Evolutionary conservation across 2,113 vertebrate genomes (phyloP).

Genomic region (Tupaia chinensis): DNA sequence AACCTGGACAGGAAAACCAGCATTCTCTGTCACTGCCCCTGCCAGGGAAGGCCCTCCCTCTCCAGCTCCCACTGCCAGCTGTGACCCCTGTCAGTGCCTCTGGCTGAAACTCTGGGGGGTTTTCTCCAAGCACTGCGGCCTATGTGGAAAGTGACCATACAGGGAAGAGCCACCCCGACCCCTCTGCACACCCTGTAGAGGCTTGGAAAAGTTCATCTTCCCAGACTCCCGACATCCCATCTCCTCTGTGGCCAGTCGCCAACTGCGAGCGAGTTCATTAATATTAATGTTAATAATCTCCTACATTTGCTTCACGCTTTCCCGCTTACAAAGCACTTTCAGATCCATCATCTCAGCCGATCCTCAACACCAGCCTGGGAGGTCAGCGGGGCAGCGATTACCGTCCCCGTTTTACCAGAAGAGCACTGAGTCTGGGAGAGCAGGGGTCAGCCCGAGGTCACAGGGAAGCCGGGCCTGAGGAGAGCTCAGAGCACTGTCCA

Average conservation of each 20-base stretch:
- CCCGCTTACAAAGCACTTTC: conserved; percentile 77
- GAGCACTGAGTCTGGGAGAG: background rate
- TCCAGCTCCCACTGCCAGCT: background rate
- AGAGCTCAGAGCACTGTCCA: accelerated
- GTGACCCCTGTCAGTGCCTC: background rate
- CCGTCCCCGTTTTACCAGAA: background rate
- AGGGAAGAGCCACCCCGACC: background rate
- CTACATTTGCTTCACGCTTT: conserved; percentile 24
- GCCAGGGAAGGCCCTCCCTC: background rate
- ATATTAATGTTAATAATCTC: conserved; percentile 79
- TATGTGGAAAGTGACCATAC: background rate
- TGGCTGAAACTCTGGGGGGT: background rate
- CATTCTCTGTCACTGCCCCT: background rate
- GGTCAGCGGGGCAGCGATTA: background rate
- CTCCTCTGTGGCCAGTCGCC: conserved; percentile 67
- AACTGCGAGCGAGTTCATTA: conserved; percentile 53
- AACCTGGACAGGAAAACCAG: background rate
- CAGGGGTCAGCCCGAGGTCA: background rate
- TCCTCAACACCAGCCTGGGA: background rate
- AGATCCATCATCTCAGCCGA: conserved; percentile 29
- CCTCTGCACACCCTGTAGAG: background rate
- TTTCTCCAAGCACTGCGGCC: too few relatives aligned
- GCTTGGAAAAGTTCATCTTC: background rate
- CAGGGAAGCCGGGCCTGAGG: background rate
- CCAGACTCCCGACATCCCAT: background rate